Conservation (phyloP, 2,797 vertebrate genomes). For the Sphenodon punctatus region DNA sequence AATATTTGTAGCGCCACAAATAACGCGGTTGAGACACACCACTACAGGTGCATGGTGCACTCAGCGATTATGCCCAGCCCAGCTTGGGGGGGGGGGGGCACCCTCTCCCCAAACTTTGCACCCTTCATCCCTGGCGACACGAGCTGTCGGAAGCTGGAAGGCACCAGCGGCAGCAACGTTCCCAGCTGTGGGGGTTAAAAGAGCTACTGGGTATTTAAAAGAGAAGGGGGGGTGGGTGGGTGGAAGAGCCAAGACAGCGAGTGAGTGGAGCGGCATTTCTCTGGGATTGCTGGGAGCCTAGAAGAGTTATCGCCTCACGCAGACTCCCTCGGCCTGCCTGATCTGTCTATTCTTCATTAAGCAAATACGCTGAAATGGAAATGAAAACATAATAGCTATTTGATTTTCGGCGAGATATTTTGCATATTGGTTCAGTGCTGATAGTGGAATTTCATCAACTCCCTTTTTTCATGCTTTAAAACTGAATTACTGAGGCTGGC, state of each 20-base stretch:
- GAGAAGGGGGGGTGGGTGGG: fast-evolving
- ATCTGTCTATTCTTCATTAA: conserved; percentile 99
- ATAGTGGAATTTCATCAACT: conserved; percentile 99
- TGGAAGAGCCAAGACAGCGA: conserved; percentile 50
- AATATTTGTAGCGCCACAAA: too few relatives aligned
- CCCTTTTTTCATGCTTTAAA: conserved; percentile 94
- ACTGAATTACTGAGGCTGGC: conserved; percentile 91
- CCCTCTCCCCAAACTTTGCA: fast-evolving
- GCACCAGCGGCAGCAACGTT: neutral
- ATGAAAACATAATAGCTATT: conserved; percentile 99
- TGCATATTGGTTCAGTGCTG: conserved; percentile 99
- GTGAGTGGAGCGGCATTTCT: conserved; percentile 84
- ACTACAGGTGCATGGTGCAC: too few relatives aligned
- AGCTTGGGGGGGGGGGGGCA: too few relatives aligned
- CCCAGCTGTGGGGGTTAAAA: neutral
- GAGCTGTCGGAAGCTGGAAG: too few relatives aligned
- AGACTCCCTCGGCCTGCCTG: conserved; percentile 91
- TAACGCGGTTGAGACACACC: too few relatives aligned
- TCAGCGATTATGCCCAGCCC: too few relatives aligned
- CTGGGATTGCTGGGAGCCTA: conserved; percentile 91
- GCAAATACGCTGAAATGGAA: conserved; percentile 98
- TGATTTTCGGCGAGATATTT: conserved; percentile 99
- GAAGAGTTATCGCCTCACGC: conserved; percentile 93
- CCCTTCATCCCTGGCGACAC: too few relatives aligned
- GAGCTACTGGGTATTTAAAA: neutral